Conservation (phyloP, 2,113 vertebrate species). For the Prinia subflava region DNA sequence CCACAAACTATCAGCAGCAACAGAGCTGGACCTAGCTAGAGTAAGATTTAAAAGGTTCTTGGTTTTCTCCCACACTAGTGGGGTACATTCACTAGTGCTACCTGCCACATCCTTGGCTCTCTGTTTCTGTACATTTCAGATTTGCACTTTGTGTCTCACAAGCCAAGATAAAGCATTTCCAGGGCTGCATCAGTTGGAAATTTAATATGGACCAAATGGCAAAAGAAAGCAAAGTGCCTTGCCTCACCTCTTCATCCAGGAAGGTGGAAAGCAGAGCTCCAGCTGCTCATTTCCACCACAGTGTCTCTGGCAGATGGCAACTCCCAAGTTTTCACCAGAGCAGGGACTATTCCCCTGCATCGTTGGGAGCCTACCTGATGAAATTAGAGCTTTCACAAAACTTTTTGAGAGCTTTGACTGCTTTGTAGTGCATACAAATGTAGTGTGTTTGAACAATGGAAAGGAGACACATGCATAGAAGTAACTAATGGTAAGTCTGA, state of each 20-base stretch:
- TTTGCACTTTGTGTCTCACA: background rate
- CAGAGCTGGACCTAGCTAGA: background rate
- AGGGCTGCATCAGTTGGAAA: background rate
- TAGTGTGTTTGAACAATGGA: background rate
- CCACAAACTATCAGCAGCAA: background rate
- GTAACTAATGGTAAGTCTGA: background rate
- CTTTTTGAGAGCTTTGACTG: background rate
- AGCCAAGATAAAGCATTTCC: background rate
- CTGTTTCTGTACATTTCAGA: background rate
- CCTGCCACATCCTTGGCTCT: background rate
- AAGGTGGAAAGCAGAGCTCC: background rate
- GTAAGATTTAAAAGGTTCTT: background rate
- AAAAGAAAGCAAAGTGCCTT: background rate
- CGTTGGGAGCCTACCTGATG: fast-evolving
- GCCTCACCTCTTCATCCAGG: background rate
- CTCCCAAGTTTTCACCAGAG: background rate
- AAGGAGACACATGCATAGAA: background rate
- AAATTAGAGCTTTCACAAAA: background rate
- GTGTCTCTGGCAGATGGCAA: background rate
- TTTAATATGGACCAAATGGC: background rate
- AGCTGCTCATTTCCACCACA: background rate
- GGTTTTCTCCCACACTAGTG: background rate
- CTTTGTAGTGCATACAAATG: background rate
- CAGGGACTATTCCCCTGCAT: background rate
- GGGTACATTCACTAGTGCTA: background rate